Evolutionary conservation across 2,888 invertebrate genomes (phyloP), one percentile per base, ranked within the genome.

Genomic region (Pteria penguin): DNA sequence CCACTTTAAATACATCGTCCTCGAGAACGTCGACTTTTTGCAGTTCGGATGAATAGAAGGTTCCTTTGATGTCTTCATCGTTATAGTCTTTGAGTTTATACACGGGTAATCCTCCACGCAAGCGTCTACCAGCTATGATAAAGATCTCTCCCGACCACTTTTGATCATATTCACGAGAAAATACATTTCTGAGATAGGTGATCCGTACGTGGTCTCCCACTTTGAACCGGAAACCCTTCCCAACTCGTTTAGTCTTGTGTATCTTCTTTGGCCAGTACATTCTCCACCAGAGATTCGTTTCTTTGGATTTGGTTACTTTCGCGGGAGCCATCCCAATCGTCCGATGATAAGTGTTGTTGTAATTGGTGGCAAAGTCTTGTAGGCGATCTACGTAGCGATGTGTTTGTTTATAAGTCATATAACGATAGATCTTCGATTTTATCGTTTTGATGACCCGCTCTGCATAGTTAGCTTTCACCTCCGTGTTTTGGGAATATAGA

Each of bases 1-100:
- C 82, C 3, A 83, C 62, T 71, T 80, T 82, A 66, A 62, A 81
- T 31, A 54, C 31, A 36, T 74, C 45, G 26, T 79, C 60, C 1
- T 73, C 75, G 36, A 65, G 45, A 36, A 61, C 14, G n/a, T 69
- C 55, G 3, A 82, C 58, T 72, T 76, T n/a, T 81, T 76, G 77
- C 1, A 80, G 71, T 75, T 82, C 80, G 8, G 70, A 70, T 54
- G 76, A 62, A 52, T 80, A 80, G 36, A 82, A 83, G 3, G 80
- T 77, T 27, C 80, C 76, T 60, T 65, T 63, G 24, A 79, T 79
- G 8, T 71, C 75, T 0, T 77, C 76, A 1, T 69, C 45, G 52
- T 75, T 65, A 22, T 79, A 67, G 52, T 81, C 79, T 14, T 57
- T 26, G 5, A 77, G 33, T 55, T 72, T 58, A 52, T 77, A 79